Base-by-base conservation (phyloP, 2,113 vertebrate species). In the Strix uralensis region DNA sequence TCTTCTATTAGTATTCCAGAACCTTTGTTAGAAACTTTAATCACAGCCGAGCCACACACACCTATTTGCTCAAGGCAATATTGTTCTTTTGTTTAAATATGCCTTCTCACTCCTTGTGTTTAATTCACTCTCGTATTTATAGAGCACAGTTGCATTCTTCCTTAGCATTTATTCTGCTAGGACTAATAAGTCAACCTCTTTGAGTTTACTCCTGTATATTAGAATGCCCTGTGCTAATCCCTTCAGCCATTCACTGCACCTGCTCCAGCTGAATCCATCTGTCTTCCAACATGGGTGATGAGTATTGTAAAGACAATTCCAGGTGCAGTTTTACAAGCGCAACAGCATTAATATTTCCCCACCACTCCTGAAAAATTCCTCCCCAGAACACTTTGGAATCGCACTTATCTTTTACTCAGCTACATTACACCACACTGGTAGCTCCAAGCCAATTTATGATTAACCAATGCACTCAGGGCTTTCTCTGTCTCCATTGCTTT, bases 81-180 rank as follows among this genome's bases (percentile, higher is more conserved):
- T 27, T 92, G 44, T n/a, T 93, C 66, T 70, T 91, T 86, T 95
- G 87, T 91, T 92, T 87, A 85, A 92, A 92, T 81, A 61, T 16
- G 25, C 70, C 46, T 90, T 80, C 62, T 93, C 66, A 30, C 29
- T 89, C 57, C n/a, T 30, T 66, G 66, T 66, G n/a, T 77, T 92
- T 86, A 66, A 83, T 81, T 92, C 46, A 54, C 27, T 73, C 38
- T 12, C 49, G 10, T 83, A 58, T 77, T 90, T 90, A 86, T 51
- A 67, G 30, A 88, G 46, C 32, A 49, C n/a, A 58, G 34, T 65
- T 81, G 40, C 34, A 58, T 93, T 94, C 74, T 88, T 92, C 54
- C 72, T 94, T 51, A 47, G 51, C 61, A 47, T 92, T 92, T 93
- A 54, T 80, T 72, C 46, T 88, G 27, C 66, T 42, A 54, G 81